Base-by-base conservation (phyloP, 2,113 vertebrate species). In the Nesogale talazaci region DNA sequence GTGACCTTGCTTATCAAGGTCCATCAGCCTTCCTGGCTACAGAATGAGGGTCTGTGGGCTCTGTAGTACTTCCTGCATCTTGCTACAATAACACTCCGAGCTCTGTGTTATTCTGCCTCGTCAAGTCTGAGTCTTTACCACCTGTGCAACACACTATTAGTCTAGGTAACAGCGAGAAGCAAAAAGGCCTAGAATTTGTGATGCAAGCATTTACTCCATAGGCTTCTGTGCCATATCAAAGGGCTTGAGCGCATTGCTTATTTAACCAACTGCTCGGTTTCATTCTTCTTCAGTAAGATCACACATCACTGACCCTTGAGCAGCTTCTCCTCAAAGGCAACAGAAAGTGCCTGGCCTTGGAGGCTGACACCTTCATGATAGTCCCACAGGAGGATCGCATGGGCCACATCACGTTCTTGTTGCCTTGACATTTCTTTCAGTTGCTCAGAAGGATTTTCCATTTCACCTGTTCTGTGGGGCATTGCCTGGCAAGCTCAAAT, bases 361-460 rank as follows among this genome's bases (percentile, higher is more conserved):
- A 38, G 77, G 56, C 17, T 90, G 90, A 89, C 78, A 89, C 22
- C 6, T 69, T 86, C 89, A 94, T 95, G 82, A 94, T 8, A 93
- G 75, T 69, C 46, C 85, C 89, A 25, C 8, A 15, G 34, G 69
- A 88, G 11, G 7, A 85, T 85, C 42, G 16, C 85, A 52, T 67
- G 59, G 80, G 78, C 81, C 77, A 88, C 74, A 91, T 84, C 77
- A 86, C 38, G 38, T 89, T 11, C 77, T 76, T 38, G 4, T 89
- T 93, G 63, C 92, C 91, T 83, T 57, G 69, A 79, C 82, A 52
- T 83, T 83, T 78, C 63, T 94, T 95, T 91, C 86, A 67, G 75
- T n/a, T 91, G 23, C 92, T 92, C 82, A 91, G 57, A 90, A 36
- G 17, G 8, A 92, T 72, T 34, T 93, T 83, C 23, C 61, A 67